Conservation (phyloP, 2,888 invertebrate genomes). For the Dilophus febrilis region DNA sequence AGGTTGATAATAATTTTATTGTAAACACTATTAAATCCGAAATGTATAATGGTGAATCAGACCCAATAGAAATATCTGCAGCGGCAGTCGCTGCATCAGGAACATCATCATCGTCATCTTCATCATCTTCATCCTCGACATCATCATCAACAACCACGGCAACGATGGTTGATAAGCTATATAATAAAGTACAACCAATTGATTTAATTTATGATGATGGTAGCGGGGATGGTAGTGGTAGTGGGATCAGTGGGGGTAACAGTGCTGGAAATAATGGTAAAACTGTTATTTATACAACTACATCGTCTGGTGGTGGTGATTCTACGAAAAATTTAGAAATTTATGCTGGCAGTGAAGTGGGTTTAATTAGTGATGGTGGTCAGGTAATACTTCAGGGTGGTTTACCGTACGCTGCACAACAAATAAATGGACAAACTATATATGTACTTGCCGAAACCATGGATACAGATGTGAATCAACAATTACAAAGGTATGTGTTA, state of each 20-base stretch:
- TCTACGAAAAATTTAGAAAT: constrained; percentile 69
- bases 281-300: constrained; percentile 66
- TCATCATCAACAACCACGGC: no score
- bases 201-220: constrained; percentile 73
- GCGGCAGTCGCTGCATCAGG: constrained; percentile 16
- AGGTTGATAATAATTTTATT: constrained; percentile 23
- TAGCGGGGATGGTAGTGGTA: no score
- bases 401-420: constrained; percentile 24
- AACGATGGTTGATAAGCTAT: constrained; percentile 10
- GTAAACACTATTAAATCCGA: no score
- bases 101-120: not conserved
- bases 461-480: constrained; percentile 2
- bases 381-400: constrained; percentile 29
- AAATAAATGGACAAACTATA: constrained; percentile 25
- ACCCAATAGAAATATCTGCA: constrained; percentile 11
- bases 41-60: no score
- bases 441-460: constrained; percentile 20
- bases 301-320: constrained; percentile 32
- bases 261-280: no score
- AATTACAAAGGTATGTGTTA: constrained; percentile 4
- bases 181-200: constrained; percentile 41
- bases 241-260: no score
- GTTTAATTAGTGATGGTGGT: constrained; percentile 25
- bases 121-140: constrained; percentile 7
- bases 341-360: constrained; percentile 27